These are phyloP conservation scores for Acromyrmex charruanus DNA, from an alignment of 1,140 invertebrate species.

Conservation along the genomic window DNA sequence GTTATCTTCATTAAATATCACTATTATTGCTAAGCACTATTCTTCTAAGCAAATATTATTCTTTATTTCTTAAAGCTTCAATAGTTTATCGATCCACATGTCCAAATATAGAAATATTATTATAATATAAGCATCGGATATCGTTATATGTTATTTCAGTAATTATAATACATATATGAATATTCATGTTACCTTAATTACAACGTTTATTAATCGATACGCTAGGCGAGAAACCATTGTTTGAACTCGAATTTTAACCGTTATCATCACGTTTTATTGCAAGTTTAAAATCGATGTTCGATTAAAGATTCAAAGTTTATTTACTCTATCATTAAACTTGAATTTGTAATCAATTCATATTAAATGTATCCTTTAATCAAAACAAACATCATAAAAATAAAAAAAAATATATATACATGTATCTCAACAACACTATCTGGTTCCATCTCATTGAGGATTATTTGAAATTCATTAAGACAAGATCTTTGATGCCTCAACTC, in stretches of 20 bases:
- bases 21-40: neutral
- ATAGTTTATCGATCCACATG: conserved; percentile 48
- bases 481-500: neutral
- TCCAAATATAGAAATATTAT: conserved; percentile 40
- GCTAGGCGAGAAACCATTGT: conserved; percentile 41
- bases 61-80: neutral
- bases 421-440: neutral
- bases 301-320: conserved; percentile 63
- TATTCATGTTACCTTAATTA: conserved; percentile 60
- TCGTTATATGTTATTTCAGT: conserved; percentile 51
- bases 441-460: conserved; percentile 17
- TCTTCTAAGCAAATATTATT: neutral
- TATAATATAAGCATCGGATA: conserved; percentile 42
- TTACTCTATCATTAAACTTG: conserved; percentile 52
- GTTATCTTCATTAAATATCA: neutral
- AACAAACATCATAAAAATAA: conserved; percentile 23
- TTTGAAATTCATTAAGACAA: conserved; percentile 15
- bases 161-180: conserved; percentile 59
- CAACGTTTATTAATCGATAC: conserved; percentile 65
- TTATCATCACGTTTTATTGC: conserved; percentile 42
- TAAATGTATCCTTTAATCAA: conserved; percentile 23
- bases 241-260: conserved; percentile 57
- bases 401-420: no score
- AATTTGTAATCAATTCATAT: conserved; percentile 43
- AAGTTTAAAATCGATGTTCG: conserved; percentile 47